These are phyloP conservation scores for Coecobrya sp. DNA, from an alignment of 2,888 invertebrate species.

Conservation along the genomic window DNA sequence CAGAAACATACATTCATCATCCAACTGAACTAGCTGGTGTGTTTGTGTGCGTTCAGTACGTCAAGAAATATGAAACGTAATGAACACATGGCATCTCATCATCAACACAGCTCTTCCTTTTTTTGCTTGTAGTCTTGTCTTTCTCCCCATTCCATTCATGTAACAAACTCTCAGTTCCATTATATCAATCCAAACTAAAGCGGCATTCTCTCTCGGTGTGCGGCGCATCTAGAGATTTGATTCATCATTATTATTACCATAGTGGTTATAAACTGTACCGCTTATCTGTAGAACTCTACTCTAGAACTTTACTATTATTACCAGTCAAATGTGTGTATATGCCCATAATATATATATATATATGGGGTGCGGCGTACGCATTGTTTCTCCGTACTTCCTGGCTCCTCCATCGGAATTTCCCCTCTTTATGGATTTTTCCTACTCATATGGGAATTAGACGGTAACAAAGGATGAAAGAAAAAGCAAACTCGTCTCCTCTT, in stretches of 20 bases:
- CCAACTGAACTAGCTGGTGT: background rate
- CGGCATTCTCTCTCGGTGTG: background rate
- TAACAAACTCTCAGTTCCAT: background rate
- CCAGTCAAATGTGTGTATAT: background rate
- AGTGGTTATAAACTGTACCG: background rate
- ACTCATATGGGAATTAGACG: background rate
- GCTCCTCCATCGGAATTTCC: background rate
- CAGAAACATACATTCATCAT: background rate
- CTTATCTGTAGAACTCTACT: background rate
- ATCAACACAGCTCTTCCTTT: background rate
- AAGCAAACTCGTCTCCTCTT: background rate
- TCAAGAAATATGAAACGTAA: background rate
- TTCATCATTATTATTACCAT: background rate
- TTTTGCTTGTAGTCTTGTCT: background rate
- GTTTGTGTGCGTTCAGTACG: background rate
- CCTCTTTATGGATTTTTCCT: background rate
- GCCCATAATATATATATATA: background rate
- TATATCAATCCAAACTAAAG: background rate
- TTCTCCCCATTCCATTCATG: background rate
- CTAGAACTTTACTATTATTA: background rate
- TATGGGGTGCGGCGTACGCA: too few relatives aligned
- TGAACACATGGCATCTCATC: background rate
- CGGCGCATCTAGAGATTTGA: background rate
- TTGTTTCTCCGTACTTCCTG: too few relatives aligned
- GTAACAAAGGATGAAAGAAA: constrained; percentile 5